Percentiles rank a stretch among this genome's conserved stretches.
phyloP scores from a whole-genome alignment of 2,113 vertebrate genomes.

The Cyanoderma ruficeps region DNA sequence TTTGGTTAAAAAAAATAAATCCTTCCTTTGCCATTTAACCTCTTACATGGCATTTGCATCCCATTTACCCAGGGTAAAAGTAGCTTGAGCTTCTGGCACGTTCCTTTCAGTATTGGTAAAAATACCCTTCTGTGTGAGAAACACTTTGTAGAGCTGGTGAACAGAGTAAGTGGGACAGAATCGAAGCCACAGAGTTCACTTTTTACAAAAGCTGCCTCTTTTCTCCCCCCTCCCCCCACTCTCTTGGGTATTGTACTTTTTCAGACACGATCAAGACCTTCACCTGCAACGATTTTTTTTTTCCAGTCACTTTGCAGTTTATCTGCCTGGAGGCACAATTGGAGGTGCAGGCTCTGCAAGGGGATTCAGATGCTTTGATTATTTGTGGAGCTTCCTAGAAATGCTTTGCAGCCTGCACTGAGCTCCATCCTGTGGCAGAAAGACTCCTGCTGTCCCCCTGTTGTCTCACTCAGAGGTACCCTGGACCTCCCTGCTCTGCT shows the following conservation, averaged over 20 bases:
- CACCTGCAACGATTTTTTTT: neutral
- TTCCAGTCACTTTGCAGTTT: neutral
- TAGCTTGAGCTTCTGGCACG: neutral
- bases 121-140: slow-evolving; percentile 7
- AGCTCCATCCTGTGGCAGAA: slow-evolving; percentile 65
- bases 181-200: neutral
- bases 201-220: neutral
- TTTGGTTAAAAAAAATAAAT: neutral
- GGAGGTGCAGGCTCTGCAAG: neutral
- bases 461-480: neutral
- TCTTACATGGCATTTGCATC: neutral
- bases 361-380: neutral
- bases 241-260: neutral
- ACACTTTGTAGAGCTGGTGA: neutral
- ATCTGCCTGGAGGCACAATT: neutral
- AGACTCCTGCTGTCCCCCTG: neutral
- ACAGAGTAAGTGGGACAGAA: neutral
- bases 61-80: neutral
- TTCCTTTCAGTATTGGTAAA: neutral
- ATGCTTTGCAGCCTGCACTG: slow-evolving; percentile 49
- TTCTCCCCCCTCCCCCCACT: rapidly evolving
- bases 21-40: neutral
- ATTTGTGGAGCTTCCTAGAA: neutral
- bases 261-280: neutral
- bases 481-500: neutral